Evolutionary conservation across 2,888 invertebrate genomes (phyloP), one percentile per base, ranked within the genome.

Genomic region (Pristionchus entomophagus): DNA sequence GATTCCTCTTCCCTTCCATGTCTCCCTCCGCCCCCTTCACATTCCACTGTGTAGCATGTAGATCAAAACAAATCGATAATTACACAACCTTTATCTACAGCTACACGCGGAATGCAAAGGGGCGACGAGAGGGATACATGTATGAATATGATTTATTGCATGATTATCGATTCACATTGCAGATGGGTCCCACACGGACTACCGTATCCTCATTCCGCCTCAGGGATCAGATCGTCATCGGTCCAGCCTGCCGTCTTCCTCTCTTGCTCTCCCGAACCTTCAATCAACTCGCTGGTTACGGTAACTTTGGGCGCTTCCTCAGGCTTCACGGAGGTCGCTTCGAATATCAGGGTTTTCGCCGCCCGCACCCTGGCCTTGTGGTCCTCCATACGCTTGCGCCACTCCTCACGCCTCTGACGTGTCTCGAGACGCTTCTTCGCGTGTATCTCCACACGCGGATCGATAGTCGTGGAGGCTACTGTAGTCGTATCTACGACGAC

Each of bases 121-220:
- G 38, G 62, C n/a, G n/a, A n/a, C n/a, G n/a, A n/a, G n/a, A 32
- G 0, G 5, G n/a, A 32, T n/a, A 69, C 41, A 69, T 32, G 69
- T 69, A 35, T 35, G n/a, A 38, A 65, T 32, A 14, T 19, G n/a
- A 38, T 69, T 69, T 69, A 69, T 69, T 69, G 69, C 41, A 62
- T 62, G 69, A 69, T 38, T 38, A 41, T 69, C 32, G 38, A 41
- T 69, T n/a, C 22, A 69, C 38, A 35, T 69, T 35, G 41, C 69
- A 38, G n/a, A n/a, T 38, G 22, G 69, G 38, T n/a, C 2, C 69
- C 35, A 29, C 1, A 6, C 26, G 59, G 62, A 32, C 69, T 69
- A 69, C 69, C 41, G 69, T 69, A 69, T 38, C 59, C n/a, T 59
- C 69, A 69, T n/a, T 35, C 38, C 38, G 69, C 29, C 10, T 62